Percentiles rank a stretch among this genome's conserved stretches.
These are phyloP conservation scores for Oreotrochilus melanogaster DNA, from an alignment of 2,113 vertebrate genomes.

Conservation along the genomic window DNA sequence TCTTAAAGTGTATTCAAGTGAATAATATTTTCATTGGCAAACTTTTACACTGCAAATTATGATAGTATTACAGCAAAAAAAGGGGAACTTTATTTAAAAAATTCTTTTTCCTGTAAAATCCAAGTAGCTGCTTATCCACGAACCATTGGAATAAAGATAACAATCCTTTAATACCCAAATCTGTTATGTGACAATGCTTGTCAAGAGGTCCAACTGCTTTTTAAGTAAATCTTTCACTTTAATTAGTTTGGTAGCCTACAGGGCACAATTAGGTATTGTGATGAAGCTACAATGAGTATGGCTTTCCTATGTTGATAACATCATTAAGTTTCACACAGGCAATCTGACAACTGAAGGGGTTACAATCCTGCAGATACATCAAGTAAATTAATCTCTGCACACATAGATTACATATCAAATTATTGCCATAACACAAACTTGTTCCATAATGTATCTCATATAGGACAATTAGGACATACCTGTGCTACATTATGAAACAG, in stretches of 20 bases:
- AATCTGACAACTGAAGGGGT: background rate
- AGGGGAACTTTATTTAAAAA: background rate
- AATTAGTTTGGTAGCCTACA: conserved; percentile 10
- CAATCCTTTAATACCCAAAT: background rate
- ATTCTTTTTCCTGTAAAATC: background rate
- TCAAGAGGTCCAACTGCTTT: background rate
- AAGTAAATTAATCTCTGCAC: conserved; percentile 13
- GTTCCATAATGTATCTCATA: conserved; percentile 8
- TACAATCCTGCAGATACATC: conserved; percentile 16
- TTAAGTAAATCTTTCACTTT: background rate
- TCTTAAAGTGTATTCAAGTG: background rate
- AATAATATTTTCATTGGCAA: background rate
- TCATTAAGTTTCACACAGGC: background rate
- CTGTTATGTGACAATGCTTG: background rate
- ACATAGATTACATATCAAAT: background rate
- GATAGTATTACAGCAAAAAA: background rate
- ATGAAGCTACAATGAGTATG: conserved; percentile 17
- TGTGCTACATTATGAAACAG: background rate
- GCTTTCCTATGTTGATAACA: conserved; percentile 27
- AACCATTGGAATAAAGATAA: background rate
- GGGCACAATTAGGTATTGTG: background rate
- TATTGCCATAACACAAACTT: background rate
- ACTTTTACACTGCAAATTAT: background rate
- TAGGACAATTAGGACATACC: conserved; percentile 8
- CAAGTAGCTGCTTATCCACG: background rate